phyloP scores from a whole-genome alignment of 2,797 vertebrate genomes.

The Cetoscarus ocellatus region DNA sequence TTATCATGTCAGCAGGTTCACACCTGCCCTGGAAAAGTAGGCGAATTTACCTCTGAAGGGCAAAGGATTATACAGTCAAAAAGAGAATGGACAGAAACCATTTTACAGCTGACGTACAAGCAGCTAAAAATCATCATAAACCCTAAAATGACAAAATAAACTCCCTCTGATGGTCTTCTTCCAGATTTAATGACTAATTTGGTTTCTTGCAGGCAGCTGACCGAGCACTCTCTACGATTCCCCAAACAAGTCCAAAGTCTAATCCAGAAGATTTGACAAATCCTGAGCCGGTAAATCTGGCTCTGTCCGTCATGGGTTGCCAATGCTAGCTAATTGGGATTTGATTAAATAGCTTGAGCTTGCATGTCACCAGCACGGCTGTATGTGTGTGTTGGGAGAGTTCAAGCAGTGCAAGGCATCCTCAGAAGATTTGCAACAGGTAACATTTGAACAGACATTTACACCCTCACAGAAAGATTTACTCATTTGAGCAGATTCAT shows the following conservation, averaged over 20 bases:
- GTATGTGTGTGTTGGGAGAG: constrained; percentile 13
- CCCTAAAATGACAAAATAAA: background rate
- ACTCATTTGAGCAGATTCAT: too few species aligned
- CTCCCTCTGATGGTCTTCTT: background rate
- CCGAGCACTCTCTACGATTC: constrained; percentile 39
- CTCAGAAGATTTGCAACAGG: constrained; percentile 30
- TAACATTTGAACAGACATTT: constrained; percentile 13
- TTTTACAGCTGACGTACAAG: constrained; percentile 2
- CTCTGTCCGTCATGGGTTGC: constrained; percentile 48
- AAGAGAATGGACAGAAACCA: background rate
- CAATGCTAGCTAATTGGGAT: constrained; percentile 70
- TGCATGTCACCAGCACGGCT: constrained; percentile 35
- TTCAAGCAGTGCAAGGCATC: constrained; percentile 23
- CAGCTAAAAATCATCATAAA: constrained; percentile 15
- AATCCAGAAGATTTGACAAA: constrained; percentile 73
- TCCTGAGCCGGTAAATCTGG: constrained; percentile 62
- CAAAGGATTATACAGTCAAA: constrained; percentile 12
- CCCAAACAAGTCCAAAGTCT: constrained; percentile 63
- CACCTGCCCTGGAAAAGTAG: constrained; percentile 12
- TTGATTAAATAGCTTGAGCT: constrained; percentile 69
- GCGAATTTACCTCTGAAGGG: background rate
- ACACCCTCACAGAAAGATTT: background rate
- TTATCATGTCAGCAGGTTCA: constrained; percentile 40
- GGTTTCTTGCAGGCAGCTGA: constrained; percentile 32
- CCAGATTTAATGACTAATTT: constrained; percentile 16